phyloP scores from a whole-genome alignment of 2,797 vertebrate genomes.

The Alauda arvensis region DNA sequence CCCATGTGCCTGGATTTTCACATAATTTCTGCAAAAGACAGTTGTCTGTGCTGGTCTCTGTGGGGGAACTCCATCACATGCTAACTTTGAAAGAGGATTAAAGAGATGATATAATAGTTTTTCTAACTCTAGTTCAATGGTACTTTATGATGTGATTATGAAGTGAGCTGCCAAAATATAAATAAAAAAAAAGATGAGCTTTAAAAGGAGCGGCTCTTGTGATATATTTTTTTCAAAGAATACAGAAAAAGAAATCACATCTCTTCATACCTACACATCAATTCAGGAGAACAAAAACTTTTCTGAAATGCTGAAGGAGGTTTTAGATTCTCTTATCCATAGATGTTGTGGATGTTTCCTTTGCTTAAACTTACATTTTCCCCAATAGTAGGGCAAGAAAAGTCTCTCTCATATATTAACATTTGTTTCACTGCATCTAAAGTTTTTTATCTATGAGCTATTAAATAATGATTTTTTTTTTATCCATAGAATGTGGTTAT shows the following conservation, averaged over 20 bases:
- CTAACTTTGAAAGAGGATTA: slow-evolving; percentile 35
- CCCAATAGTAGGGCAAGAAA: background rate
- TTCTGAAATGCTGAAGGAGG: background rate
- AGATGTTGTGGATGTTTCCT: background rate
- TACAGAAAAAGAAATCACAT: background rate
- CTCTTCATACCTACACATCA: rapidly evolving
- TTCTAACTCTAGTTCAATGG: slow-evolving; percentile 4
- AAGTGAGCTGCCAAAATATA: slow-evolving; percentile 26
- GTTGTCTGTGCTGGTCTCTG: background rate
- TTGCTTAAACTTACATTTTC: background rate
- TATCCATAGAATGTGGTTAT: background rate
- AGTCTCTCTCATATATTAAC: background rate
- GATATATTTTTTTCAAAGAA: background rate
- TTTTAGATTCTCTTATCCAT: background rate
- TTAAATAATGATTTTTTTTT: background rate
- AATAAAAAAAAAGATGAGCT: background rate
- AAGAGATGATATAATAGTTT: slow-evolving; percentile 27
- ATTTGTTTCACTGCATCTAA: background rate
- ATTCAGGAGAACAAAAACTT: background rate
- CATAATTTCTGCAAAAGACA: slow-evolving; percentile 27
- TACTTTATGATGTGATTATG: slow-evolving; percentile 11
- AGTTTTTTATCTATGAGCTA: background rate
- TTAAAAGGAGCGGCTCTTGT: background rate
- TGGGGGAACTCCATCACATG: slow-evolving; percentile 3
- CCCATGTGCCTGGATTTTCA: slow-evolving; percentile 28